Conservation (phyloP, 2,888 invertebrate genomes). For the Pyrocoelia pectoralis region DNA sequence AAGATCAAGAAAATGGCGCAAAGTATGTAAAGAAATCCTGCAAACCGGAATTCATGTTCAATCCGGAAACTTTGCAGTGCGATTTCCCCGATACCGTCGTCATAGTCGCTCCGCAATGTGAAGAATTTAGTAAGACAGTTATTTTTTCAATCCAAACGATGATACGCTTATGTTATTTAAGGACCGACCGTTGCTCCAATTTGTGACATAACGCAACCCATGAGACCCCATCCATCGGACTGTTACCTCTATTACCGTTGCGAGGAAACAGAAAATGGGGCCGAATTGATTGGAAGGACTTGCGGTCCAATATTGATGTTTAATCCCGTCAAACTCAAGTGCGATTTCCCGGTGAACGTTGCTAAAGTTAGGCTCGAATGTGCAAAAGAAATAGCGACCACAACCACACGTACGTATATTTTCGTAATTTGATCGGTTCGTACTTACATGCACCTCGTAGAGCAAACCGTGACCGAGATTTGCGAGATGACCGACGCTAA, state of each 20-base stretch:
- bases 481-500: too few species aligned
- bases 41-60: slow-evolving; percentile 8
- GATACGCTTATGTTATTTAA: not conserved
- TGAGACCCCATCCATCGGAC: too few species aligned
- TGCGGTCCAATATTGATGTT: too few species aligned
- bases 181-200: not conserved
- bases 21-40: not conserved
- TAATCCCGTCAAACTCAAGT: too few species aligned
- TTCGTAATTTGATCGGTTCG: too few species aligned
- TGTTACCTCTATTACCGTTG: not conserved
- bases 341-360: too few species aligned
- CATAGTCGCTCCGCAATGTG: not conserved
- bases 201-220: not conserved
- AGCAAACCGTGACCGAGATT: too few species aligned
- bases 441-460: too few species aligned
- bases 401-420: too few species aligned
- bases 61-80: slow-evolving; percentile 3
- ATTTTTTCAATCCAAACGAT: not conserved
- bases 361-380: too few species aligned
- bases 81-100: not conserved
- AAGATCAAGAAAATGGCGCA: not conserved
- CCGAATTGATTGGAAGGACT: too few species aligned
- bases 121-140: not conserved
- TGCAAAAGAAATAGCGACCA: too few species aligned
- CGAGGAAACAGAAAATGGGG: not conserved